Percentiles rank a stretch among this genome's conserved stretches.
Evolutionary conservation across 2,113 vertebrate species (phyloP).

Genomic region (Vanacampus margaritifer): DNA sequence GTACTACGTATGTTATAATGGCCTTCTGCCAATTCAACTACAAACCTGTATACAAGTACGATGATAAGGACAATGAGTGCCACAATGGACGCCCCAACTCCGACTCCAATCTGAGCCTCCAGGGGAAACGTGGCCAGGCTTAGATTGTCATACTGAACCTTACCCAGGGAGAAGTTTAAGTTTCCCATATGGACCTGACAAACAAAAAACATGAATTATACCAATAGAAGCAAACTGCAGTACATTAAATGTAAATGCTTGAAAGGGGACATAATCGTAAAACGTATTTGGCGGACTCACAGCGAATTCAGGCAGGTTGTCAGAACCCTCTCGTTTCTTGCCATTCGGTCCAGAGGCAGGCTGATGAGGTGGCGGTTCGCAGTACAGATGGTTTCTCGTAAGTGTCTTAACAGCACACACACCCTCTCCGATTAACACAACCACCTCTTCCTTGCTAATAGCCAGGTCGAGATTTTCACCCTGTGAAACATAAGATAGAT

Average conservation of each 20-base stretch:
- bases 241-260: not conserved
- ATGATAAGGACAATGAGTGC: slow-evolving; percentile 92
- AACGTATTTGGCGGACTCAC: slow-evolving; percentile 65
- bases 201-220: not conserved
- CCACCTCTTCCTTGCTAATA: slow-evolving; percentile 93
- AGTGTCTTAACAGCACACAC: slow-evolving; percentile 90
- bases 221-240: not conserved
- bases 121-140: slow-evolving; percentile 86
- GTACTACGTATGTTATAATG: not conserved
- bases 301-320: slow-evolving; percentile 86
- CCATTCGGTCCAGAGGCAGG: slow-evolving; percentile 72
- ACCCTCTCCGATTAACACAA: slow-evolving; percentile 89
- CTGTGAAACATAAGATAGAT: slow-evolving; percentile 55
- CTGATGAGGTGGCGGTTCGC: slow-evolving; percentile 88
- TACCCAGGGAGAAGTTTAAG: slow-evolving; percentile 86
- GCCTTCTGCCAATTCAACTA: not conserved
- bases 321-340: slow-evolving; percentile 78
- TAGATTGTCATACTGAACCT: slow-evolving; percentile 89
- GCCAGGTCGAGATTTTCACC: slow-evolving; percentile 94
- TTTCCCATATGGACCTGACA: slow-evolving; percentile 93
- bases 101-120: slow-evolving; percentile 92
- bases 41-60: slow-evolving; percentile 94
- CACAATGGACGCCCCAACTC: slow-evolving; percentile 88
- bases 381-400: slow-evolving; percentile 92
- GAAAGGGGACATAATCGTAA: not conserved